Base-by-base conservation (phyloP, 2,888 invertebrate genomes). In the Notocelia uddmanniana region DNA sequence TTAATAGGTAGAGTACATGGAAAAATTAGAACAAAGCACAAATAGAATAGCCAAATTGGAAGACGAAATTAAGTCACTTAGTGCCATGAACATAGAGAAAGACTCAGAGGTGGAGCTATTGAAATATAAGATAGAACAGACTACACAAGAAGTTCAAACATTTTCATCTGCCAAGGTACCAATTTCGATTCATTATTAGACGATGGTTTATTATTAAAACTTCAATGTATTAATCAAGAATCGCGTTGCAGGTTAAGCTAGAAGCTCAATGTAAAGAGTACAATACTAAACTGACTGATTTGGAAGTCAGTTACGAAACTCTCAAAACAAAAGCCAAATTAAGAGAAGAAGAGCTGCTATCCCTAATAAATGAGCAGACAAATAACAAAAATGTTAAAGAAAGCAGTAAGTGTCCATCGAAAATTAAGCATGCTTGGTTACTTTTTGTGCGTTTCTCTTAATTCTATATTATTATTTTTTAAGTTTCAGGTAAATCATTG, bases 311-410 rank as follows among this genome's bases (percentile, higher is more conserved):
- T 79, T 94, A 91, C 76, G 93, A 95, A 73, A 92, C 90, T 21
- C 85, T 94, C 8, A 91, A 93, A 81, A 87, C 85, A 8, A 95
- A 94, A 78, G 85, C 93, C 8, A 94, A 93, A 79, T 85, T 81
- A 1, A 89, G 95, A 66, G 95, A 95, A 85, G 86, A 87, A 37
- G 95, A 96, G 79, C 80, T 95, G 6, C 76, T 95, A 0, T 90
- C 90, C 1, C 82, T 89, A 0, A 77, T 95, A 37, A 86, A 90
- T 26, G 94, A 95, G 76, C 78, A 84, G 21, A 82, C 76, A 70
- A 69, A 74, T 13, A 69, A 54, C 19, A 87, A 80, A 60, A 84
- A 82, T 75, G 62, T 73, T n/a, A 77, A 81, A 69, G 80, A 78
- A 11, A 83, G 81, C 73, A 81, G 89, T 90, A 78, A 83, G 83